Percentiles rank a stretch among this genome's conserved stretches.
phyloP scores from a whole-genome alignment of 1,140 invertebrate genomes.

The Sarcophaga peregrina region DNA sequence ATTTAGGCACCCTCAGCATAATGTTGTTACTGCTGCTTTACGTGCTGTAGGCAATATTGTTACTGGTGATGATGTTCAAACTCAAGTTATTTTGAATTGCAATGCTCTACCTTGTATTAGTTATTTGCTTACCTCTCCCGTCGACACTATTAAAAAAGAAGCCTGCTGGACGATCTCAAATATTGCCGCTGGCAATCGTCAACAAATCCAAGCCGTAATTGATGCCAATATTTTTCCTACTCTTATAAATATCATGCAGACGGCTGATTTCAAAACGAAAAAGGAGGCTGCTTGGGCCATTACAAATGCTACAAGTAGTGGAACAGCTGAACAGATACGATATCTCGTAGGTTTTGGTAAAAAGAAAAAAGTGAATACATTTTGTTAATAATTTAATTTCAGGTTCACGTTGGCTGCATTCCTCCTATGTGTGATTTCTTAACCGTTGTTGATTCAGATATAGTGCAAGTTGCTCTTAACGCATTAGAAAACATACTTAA shows the following conservation, averaged over 20 bases:
- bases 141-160: constrained; percentile 93
- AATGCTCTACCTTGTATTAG: constrained; percentile 87
- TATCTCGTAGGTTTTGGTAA: constrained; percentile 65
- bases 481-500: constrained; percentile 96
- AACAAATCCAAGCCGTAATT: constrained; percentile 95
- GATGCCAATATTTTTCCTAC: constrained; percentile 95
- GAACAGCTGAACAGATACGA: constrained; percentile 91
- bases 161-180: constrained; percentile 99
- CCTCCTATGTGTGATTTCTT: constrained; percentile 94
- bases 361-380: neutral
- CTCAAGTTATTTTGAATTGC: constrained; percentile 93
- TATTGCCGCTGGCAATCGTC: constrained; percentile 95
- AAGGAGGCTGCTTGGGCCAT: constrained; percentile 99
- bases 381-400: constrained; percentile 48
- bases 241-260: constrained; percentile 89
- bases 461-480: constrained; percentile 97
- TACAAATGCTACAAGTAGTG: constrained; percentile 96
- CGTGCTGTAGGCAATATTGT: constrained; percentile 98
- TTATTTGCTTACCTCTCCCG: constrained; percentile 80
- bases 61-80: constrained; percentile 97
- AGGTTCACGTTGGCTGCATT: constrained; percentile 78
- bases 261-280: constrained; percentile 95
- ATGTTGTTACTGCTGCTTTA: constrained; percentile 94
- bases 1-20: constrained; percentile 84
- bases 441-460: constrained; percentile 93